Evolutionary conservation across 2,888 invertebrate species (phyloP).

Genomic region (Drosophila anomalata): DNA sequence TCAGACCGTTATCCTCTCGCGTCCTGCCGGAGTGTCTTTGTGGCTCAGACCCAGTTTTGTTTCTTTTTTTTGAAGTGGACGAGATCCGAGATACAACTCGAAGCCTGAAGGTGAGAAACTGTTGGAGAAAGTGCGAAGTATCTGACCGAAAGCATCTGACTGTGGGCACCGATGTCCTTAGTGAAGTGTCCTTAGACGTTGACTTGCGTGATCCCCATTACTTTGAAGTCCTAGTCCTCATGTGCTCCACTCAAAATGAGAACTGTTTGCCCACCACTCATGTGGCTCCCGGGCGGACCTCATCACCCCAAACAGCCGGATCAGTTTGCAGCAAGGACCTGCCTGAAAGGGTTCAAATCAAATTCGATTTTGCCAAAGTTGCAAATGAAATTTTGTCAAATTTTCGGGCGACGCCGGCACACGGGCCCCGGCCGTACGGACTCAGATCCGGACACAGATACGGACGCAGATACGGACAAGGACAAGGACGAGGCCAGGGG

Average conservation of each 20-base stretch:
- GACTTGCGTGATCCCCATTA: neutral
- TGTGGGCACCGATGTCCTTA: too few species aligned
- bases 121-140: neutral
- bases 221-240: neutral
- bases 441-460: neutral
- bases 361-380: conserved; percentile 77
- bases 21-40: conserved; percentile 13
- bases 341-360: conserved; percentile 75
- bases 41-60: neutral
- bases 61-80: conserved; percentile 22
- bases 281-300: conserved; percentile 49
- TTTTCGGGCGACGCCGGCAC: conserved; percentile 31
- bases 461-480: neutral
- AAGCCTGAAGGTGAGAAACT: neutral
- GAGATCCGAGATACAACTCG: neutral
- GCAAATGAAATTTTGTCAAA: conserved; percentile 65
- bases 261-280: conserved; percentile 53
- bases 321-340: conserved; percentile 44
- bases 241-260: conserved; percentile 14
- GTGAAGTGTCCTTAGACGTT: neutral
- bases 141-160: neutral
- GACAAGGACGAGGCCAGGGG: neutral
- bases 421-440: conserved; percentile 6
- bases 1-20: neutral
- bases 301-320: conserved; percentile 21